These are phyloP conservation scores for Volucella bombylans DNA, from an alignment of 2,888 invertebrate species.

Conservation along the genomic window DNA sequence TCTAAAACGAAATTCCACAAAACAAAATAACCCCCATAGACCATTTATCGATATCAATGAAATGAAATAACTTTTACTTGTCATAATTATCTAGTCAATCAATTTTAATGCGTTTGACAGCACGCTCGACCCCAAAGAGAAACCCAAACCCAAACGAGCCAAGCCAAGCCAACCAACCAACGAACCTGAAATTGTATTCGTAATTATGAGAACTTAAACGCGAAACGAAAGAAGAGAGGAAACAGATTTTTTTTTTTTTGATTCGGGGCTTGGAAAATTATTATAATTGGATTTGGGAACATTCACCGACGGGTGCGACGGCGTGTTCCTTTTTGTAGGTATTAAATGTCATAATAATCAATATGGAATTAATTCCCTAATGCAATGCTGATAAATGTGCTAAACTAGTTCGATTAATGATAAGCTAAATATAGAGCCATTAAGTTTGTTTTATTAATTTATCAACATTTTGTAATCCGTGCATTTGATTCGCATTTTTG, in stretches of 20 bases:
- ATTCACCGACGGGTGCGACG: constrained; percentile 9
- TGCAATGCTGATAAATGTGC: constrained; percentile 28
- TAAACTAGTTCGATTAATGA: constrained; percentile 40
- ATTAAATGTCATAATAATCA: constrained; percentile 32
- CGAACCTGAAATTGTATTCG: not conserved
- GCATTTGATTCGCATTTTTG: not conserved
- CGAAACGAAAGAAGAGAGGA: not conserved
- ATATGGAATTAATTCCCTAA: constrained; percentile 37
- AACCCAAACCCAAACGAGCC: not conserved
- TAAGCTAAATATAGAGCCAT: constrained; percentile 24
- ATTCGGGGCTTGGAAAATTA: constrained; percentile 20
- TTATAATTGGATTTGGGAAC: constrained; percentile 34
- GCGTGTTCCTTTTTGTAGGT: constrained; percentile 2
- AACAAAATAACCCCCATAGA: constrained; percentile 32
- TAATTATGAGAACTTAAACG: constrained; percentile 11
- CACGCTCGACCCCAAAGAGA: constrained; percentile 30
- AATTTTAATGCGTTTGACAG: constrained; percentile 63
- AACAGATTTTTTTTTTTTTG: constrained; percentile 14
- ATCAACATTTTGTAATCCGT: constrained; percentile 13
- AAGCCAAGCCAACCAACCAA: not conserved
- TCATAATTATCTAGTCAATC: constrained; percentile 65
- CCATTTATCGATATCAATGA: constrained; percentile 51
- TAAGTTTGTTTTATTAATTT: constrained; percentile 38
- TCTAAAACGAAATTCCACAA: no score
- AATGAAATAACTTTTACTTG: constrained; percentile 43